A percentile compares a stretch with the other conserved stretches of the same genome.
Evolutionary conservation across 2,888 invertebrate species (phyloP).

Genomic region (Nemotelus pantherinus): DNA sequence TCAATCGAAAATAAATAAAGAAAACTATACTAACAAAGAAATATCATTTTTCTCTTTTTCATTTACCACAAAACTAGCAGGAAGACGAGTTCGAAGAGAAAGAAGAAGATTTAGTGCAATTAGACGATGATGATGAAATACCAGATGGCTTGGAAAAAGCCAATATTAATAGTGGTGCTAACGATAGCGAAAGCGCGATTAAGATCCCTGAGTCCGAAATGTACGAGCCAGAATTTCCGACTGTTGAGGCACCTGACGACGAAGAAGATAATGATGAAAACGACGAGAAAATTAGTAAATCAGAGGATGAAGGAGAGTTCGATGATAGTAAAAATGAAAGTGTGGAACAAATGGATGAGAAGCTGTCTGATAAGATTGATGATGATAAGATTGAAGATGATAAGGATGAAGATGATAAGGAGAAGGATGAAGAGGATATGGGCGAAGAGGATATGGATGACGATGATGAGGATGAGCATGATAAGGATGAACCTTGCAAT

Average conservation of each 20-base stretch:
- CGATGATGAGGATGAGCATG: slow-evolving; percentile 53
- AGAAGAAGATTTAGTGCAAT: slow-evolving; percentile 65
- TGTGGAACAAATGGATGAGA: slow-evolving; percentile 36
- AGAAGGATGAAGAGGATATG: slow-evolving; percentile 52
- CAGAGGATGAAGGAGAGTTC: slow-evolving; percentile 41
- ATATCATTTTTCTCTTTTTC: slow-evolving; percentile 65
- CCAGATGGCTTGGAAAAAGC: slow-evolving; percentile 60
- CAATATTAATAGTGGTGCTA: slow-evolving; percentile 23
- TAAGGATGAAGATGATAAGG: slow-evolving; percentile 48
- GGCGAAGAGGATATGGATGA: slow-evolving; percentile 32
- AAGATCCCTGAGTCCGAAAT: slow-evolving; percentile 31
- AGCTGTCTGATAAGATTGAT: neutral
- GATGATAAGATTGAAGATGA: neutral
- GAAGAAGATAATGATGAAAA: slow-evolving; percentile 1
- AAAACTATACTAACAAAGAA: slow-evolving; percentile 66
- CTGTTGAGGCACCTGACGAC: slow-evolving; percentile 44
- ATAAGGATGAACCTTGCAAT: slow-evolving; percentile 22
- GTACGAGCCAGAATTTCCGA: slow-evolving; percentile 40
- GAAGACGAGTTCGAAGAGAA: slow-evolving; percentile 64
- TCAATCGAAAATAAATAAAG: slow-evolving; percentile 54
- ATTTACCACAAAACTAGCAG: slow-evolving; percentile 64
- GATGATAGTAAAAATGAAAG: slow-evolving; percentile 53
- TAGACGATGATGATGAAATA: slow-evolving; percentile 63
- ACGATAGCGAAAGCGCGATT: neutral
- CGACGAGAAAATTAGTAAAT: slow-evolving; percentile 48